Conservation (phyloP, 1,140 invertebrate genomes). For the Manduca sexta region DNA sequence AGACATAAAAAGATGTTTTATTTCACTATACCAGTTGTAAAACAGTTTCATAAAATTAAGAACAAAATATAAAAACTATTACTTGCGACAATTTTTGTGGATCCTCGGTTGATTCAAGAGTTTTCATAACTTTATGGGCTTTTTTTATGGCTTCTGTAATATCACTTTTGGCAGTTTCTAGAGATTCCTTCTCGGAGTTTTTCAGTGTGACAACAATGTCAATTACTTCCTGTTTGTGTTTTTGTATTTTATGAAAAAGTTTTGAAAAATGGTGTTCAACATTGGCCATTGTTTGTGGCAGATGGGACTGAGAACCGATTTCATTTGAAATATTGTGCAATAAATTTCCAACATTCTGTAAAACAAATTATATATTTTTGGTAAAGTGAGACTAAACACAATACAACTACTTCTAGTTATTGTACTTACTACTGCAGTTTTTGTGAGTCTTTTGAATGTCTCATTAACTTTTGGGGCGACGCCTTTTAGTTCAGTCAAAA, state of each 20-base stretch:
- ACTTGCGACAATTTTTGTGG: slow-evolving; percentile 40
- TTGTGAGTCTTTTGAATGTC: slow-evolving; percentile 49
- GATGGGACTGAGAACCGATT: slow-evolving; percentile 20
- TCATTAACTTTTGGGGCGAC: slow-evolving; percentile 51
- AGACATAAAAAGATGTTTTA: no score
- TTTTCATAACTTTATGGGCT: slow-evolving; percentile 28
- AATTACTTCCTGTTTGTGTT: slow-evolving; percentile 38
- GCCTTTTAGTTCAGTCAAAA: slow-evolving; percentile 35
- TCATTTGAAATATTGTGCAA: slow-evolving; percentile 42
- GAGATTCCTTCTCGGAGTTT: slow-evolving; percentile 35
- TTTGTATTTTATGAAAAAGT: slow-evolving; percentile 36
- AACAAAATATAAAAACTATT: slow-evolving; percentile 1
- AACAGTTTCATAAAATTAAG: no score
- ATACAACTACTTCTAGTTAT: no score
- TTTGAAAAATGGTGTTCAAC: slow-evolving; percentile 56
- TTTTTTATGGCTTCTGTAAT: slow-evolving; percentile 37
- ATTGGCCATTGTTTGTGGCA: slow-evolving; percentile 27
- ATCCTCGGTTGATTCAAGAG: slow-evolving; percentile 32
- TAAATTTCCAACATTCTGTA: slow-evolving; percentile 51
- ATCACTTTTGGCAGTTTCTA: slow-evolving; percentile 35
- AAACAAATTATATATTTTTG: no score
- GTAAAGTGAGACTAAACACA: no score
- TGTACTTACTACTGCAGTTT: slow-evolving; percentile 57
- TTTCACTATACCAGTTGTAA: no score
- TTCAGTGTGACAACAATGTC: slow-evolving; percentile 35